Base-by-base conservation (phyloP, 1,140 invertebrate species). In the Drosophila setifemur region DNA sequence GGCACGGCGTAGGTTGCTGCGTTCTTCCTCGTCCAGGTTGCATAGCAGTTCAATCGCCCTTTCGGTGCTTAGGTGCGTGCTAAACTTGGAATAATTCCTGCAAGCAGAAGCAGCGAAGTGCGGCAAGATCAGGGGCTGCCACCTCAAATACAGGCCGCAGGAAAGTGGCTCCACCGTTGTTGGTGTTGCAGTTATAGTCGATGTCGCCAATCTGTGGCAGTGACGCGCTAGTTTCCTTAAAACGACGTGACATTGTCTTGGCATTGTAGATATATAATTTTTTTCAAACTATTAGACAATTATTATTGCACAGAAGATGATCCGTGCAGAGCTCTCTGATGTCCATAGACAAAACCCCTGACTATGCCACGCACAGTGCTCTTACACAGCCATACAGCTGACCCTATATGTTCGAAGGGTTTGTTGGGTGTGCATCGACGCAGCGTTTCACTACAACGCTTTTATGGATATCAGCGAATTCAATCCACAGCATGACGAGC, bases 31-130 rank as follows among this genome's bases (percentile, higher is more conserved):
- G 12, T 83, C 79, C 42, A 83, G 44, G 21, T 74, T 83, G 48
- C 70, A 85, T 6, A 83, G 53, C n/a, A 83, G 42, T 14, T 83
- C 73, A 74, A 83, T 78, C 2, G 79, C 79, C 0, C 79, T 50
- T 4, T 83, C 79, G 1, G 50, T 63, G 40, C 48, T 74, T 11
- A 83, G 42, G 35, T 83, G 79, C 8, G 58, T 74, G 28, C 54
- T 71, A 18, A 83, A 83, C 28, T 83, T 83, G 4, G 79, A 83
- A 52, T 83, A 83, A 3, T 8, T 43, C 12, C 69, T 58, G 21
- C 39, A 44, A 8, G 11, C 16, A 12, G 14, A 11, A 21, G 25
- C 19, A 11, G 12, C 6, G 11, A 21, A 23, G 12, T 23, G 25
- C 18, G 43, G 28, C 19, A 42, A 40, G 23, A 44, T 28, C 43